Base-by-base conservation (phyloP, 1,140 invertebrate genomes). In the Drosophila athabasca region DNA sequence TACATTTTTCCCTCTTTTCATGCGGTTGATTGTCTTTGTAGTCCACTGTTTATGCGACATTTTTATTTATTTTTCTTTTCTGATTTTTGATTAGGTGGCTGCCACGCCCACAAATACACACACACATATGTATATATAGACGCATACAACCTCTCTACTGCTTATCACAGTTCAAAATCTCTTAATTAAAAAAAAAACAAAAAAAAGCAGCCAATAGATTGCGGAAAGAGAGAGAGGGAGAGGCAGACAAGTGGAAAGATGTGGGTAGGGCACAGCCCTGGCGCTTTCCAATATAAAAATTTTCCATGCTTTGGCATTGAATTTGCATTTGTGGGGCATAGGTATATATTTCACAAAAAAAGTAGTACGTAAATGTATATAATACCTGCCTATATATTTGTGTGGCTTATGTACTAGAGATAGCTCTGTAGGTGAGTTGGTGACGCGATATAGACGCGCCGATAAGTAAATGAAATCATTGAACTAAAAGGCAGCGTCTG, bases 291-390 rank as follows among this genome's bases (percentile, higher is more conserved):
- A 57, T 62, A 72, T 39, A 58, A 58, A 58, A 68, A 76, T 46
- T 68, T 76, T 76, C 73, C 72, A 76, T 76, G 49, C 39, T 65
- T 57, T 74, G 70, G 61, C 70, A 73, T 73, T 73, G 70, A 73
- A 73, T 72, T 68, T 76, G 71, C 72, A 61, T 39, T 72, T 72
- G 49, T 50, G 53, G 39, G 17, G 17, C 49, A 74, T 43, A n/a
- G n/a, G n/a, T n/a, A 58, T 66, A 64, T 66, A 64, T 62, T 62
- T 19, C 17, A 69, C 64, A 35, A 69, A 26, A 69, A 69, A 69
- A 69, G 64, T 69, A 69, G 51, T 45, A 69, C 64, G 69, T 58
- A 68, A 67, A 67, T 67, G 51, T 69, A 29, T 39, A 39, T 5
- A 68, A 13, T 19, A 62, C 11, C 22, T 24, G 15, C 9, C 15